phyloP scores from a whole-genome alignment of 2,888 invertebrate species.

The Chalcosyrphus nemorum region DNA sequence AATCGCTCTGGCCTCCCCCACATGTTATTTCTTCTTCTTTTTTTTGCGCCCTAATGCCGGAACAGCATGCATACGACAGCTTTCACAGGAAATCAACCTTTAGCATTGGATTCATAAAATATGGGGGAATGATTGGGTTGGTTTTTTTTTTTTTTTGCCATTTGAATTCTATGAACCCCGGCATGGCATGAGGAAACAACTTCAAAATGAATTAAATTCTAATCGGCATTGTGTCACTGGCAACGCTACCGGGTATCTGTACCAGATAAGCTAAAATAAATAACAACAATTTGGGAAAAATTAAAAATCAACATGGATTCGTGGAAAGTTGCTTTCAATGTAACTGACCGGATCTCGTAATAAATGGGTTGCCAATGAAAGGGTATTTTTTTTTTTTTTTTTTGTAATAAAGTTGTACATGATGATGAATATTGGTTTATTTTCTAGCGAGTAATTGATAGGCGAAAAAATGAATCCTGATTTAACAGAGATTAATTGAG shows the following conservation, averaged over 20 bases:
- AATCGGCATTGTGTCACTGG: conserved; percentile 48
- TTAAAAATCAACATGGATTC: conserved; percentile 7
- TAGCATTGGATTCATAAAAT: conserved; percentile 34
- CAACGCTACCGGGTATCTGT: too few relatives aligned
- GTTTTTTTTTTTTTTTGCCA: not conserved
- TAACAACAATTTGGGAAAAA: not conserved
- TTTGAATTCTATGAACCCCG: not conserved
- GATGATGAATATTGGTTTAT: not conserved
- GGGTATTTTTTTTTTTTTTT: not conserved
- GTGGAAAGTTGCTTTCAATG: not conserved
- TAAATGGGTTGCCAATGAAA: not conserved
- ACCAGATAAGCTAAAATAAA: conserved; percentile 2
- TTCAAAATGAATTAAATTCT: conserved; percentile 43
- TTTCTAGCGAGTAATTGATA: not conserved
- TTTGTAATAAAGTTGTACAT: not conserved
- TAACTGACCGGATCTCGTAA: not conserved
- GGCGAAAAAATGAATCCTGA: not conserved
- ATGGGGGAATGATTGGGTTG: not conserved
- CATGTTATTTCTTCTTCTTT: too few relatives aligned
- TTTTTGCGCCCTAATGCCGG: not conserved
- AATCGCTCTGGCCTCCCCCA: too few relatives aligned
- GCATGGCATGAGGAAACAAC: not conserved
- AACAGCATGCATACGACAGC: conserved; percentile 15
- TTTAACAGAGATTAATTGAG: too few relatives aligned
- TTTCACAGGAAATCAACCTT: conserved; percentile 18